Percentiles rank a stretch among this genome's conserved stretches.
These are phyloP conservation scores for Xylocopa sonorina DNA, from an alignment of 1,140 invertebrate species.

Conservation along the genomic window DNA sequence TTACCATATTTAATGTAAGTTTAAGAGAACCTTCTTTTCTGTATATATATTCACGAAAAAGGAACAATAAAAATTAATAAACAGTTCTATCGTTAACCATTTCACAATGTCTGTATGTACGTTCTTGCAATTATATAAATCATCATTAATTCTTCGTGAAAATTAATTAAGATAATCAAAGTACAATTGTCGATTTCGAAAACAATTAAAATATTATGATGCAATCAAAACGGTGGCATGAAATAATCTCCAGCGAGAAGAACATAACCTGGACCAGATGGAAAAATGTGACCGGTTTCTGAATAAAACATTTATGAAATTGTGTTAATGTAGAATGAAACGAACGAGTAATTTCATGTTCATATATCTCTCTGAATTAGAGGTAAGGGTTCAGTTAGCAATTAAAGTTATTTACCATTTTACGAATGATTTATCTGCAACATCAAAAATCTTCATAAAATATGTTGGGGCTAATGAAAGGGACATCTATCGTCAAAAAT, in stretches of 20 bases:
- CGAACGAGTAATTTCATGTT: neutral
- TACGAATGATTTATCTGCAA: slow-evolving; percentile 58
- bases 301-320: slow-evolving; percentile 22
- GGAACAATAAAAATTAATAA: too few relatives aligned
- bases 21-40: too few relatives aligned
- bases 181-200: neutral
- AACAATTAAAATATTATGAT: slow-evolving; percentile 20
- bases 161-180: neutral
- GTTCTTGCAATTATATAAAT: neutral
- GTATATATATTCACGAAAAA: neutral
- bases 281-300: slow-evolving; percentile 32
- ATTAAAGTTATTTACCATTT: slow-evolving; percentile 71
- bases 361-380: neutral
- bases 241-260: neutral
- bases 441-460: slow-evolving; percentile 48
- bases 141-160: neutral
- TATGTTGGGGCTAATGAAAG: neutral
- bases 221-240: neutral
- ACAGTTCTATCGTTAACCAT: too few relatives aligned
- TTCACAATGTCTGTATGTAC: too few relatives aligned
- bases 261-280: slow-evolving; percentile 58
- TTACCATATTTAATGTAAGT: too few relatives aligned
- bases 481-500: slow-evolving; percentile 48
- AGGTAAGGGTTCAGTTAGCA: slow-evolving; percentile 59
- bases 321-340: neutral